Evolutionary conservation across 2,113 vertebrate species (phyloP).

Genomic region (Pteropus alecto): DNA sequence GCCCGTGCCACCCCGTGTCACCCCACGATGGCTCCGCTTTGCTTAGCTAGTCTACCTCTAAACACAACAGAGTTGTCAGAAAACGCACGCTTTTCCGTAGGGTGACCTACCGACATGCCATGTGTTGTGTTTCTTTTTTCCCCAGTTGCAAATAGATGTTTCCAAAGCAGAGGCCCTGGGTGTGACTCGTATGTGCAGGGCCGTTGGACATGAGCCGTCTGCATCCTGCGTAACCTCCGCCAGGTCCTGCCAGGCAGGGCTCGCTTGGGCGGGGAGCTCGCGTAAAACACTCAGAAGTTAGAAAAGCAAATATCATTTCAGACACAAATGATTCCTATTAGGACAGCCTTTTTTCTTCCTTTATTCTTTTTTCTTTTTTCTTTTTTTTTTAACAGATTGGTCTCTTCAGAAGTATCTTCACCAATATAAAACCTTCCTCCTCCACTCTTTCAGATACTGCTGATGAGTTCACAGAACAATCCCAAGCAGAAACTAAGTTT

Average conservation of each 20-base stretch:
- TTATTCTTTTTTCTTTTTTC: not conserved
- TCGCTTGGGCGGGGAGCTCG: not conserved
- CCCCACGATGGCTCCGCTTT: not conserved
- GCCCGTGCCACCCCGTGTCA: too few species aligned
- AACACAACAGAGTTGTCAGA: not conserved
- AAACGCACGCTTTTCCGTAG: not conserved
- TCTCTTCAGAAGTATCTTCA: not conserved
- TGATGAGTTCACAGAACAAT: not conserved
- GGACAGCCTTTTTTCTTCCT: not conserved
- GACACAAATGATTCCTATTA: not conserved
- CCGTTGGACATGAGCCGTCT: not conserved
- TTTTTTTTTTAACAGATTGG: not conserved
- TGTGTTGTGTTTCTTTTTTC: not conserved
- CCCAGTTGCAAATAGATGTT: not conserved
- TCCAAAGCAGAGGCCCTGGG: not conserved
- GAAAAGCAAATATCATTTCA: not conserved
- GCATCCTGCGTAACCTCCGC: too few species aligned
- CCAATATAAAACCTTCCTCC: not conserved
- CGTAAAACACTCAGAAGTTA: not conserved
- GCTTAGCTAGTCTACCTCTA: not conserved
- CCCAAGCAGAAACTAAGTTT: not conserved
- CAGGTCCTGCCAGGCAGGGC: not conserved
- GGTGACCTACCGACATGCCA: not conserved
- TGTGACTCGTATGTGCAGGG: not conserved
- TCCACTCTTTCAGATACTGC: not conserved